phyloP scores from a whole-genome alignment of 2,113 vertebrate species.

The human (Homo sapiens) region DNA sequence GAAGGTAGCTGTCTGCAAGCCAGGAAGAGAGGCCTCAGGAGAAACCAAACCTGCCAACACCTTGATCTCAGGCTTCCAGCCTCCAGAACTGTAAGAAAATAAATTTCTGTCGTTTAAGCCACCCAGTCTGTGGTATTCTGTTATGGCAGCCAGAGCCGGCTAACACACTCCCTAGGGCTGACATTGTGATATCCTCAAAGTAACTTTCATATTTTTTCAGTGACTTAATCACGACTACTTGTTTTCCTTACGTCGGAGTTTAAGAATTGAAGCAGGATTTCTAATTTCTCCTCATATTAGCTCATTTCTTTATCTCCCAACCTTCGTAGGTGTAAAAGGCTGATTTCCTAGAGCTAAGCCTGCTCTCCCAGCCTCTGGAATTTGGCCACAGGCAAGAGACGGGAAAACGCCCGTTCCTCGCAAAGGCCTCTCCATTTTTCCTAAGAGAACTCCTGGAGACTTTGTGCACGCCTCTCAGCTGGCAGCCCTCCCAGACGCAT shows the following conservation, averaged over 20 bases:
- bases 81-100: neutral
- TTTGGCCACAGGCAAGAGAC: neutral
- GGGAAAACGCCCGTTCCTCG: neutral
- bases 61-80: neutral
- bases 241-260: neutral
- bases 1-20: neutral
- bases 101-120: neutral
- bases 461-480: neutral
- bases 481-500: neutral
- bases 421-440: neutral
- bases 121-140: neutral
- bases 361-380: neutral
- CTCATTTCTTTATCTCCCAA: neutral
- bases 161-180: neutral
- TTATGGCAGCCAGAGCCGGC: neutral
- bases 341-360: neutral
- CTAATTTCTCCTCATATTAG: neutral
- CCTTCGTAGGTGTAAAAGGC: neutral
- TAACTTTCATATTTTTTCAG: slow-evolving; percentile 42
- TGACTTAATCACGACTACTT: neutral
- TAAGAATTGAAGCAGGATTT: neutral
- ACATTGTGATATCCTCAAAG: neutral
- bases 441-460: neutral
- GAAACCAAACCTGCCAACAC: neutral
- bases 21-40: neutral